These are phyloP conservation scores for Rhorus exstirpatorius DNA, from an alignment of 2,888 invertebrate genomes.

Conservation along the genomic window DNA sequence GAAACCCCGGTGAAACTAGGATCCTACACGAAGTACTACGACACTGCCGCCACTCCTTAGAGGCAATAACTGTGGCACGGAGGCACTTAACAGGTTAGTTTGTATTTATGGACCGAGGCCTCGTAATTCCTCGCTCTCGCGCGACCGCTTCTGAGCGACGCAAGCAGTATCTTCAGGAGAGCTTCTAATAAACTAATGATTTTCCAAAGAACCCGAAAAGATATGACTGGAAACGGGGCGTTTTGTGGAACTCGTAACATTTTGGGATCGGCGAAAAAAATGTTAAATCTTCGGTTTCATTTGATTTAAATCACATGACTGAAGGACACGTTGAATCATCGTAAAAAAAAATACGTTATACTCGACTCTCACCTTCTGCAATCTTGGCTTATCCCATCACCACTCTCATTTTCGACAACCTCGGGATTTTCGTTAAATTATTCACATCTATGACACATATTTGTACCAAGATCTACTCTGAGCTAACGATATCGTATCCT, in stretches of 20 bases:
- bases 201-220: not conserved
- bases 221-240: not conserved
- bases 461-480: not conserved
- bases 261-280: not conserved
- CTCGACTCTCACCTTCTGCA: too few species aligned
- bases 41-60: conserved; percentile 38
- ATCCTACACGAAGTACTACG: conserved; percentile 30
- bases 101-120: conserved; percentile 76
- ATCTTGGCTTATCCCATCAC: too few species aligned
- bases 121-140: conserved; percentile 41
- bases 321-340: too few species aligned
- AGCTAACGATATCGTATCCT: not conserved
- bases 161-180: conserved; percentile 10
- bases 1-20: conserved; percentile 31
- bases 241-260: not conserved
- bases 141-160: conserved; percentile 16
- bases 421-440: too few species aligned
- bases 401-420: too few species aligned
- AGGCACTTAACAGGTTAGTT: conserved; percentile 77
- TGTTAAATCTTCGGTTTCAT: not conserved
- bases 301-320: too few species aligned
- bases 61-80: conserved; percentile 62
- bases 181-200: conserved; percentile 38
- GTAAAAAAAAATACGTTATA: too few species aligned
- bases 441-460: not conserved